Conservation (phyloP, 2,888 invertebrate species). For the Eristalinus aeneus region DNA sequence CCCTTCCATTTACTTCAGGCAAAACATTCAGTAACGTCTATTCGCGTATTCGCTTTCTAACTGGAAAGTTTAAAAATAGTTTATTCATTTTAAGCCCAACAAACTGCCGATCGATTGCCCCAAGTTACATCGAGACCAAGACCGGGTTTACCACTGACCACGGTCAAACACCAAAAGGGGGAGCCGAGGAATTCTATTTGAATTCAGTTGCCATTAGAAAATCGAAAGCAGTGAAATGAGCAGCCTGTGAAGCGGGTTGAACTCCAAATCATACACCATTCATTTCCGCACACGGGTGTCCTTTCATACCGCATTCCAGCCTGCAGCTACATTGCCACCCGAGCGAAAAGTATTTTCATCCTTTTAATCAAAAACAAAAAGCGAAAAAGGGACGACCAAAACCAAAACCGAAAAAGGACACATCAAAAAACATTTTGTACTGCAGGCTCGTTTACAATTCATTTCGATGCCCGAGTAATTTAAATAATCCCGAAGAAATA, state of each 20-base stretch:
- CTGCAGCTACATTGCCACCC: slow-evolving; percentile 42
- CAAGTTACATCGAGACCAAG: not conserved
- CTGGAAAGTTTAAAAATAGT: too few relatives aligned
- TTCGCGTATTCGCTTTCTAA: too few relatives aligned
- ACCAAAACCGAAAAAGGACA: not conserved
- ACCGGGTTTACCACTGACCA: not conserved
- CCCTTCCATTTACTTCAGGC: too few relatives aligned
- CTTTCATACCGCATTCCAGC: slow-evolving; percentile 35
- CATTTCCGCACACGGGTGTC: slow-evolving; percentile 31
- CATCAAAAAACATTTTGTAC: slow-evolving; percentile 61
- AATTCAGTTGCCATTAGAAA: slow-evolving; percentile 47
- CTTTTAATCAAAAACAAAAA: slow-evolving; percentile 38
- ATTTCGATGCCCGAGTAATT: slow-evolving; percentile 72
- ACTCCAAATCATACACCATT: slow-evolving; percentile 41
- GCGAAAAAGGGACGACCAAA: not conserved
- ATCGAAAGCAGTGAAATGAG: slow-evolving; percentile 32
- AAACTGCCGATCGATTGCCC: not conserved
- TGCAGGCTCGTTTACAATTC: slow-evolving; percentile 72
- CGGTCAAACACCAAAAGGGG: not conserved
- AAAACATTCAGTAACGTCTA: too few relatives aligned
- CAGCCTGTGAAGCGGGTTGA: not conserved
- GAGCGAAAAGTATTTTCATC: slow-evolving; percentile 63
- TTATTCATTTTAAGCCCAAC: too few relatives aligned
- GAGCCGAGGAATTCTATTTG: slow-evolving; percentile 32
- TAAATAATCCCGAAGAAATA: slow-evolving; percentile 73